Base-by-base conservation (phyloP, 2,797 vertebrate species). In the Sebastes itinus region DNA sequence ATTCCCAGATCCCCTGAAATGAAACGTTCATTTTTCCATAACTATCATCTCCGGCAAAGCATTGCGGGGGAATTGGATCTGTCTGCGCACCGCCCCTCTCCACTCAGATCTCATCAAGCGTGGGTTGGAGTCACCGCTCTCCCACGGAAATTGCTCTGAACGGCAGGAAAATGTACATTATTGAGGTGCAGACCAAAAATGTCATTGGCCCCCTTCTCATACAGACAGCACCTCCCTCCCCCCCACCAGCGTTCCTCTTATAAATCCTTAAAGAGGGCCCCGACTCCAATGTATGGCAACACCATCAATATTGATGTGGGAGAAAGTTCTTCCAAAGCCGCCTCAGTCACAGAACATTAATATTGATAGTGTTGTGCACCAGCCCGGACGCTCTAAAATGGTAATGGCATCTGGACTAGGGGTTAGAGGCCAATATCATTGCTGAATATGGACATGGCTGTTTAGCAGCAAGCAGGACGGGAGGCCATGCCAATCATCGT, bases 261-360 rank as follows among this genome's bases (percentile, higher is more conserved):
- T 96, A 94, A 96, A 96, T 95, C 84, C 92, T 95, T 96, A 94
- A 95, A 95, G 87, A 95, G 89, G 86, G 87, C 77, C 83, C 85
- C 20, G 83, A 90, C 90, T 93, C 80, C 86, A 90, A 95, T 94
- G 91, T 94, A 89, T 89, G 88, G 93, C 92, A 95, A 94, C 91
- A 93, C 85, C 92, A 95, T 96, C 92, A 96, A 96, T 96, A 96
- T 95, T 95, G 93, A 96, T 95, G 92, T 94, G 93, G 91, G 94
- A 95, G 94, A 95, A 95, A 94, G 94, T 95, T 95, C 90, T 77
- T 90, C 88, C 88, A 92, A 95, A 94, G 94, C 93, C 87, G 87
- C 91, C 93, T 93, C 93, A 92, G 94, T 93, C 91, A 83, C 92
- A 87, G 81, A 91, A 85, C 95, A 96, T 96, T 92, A 96, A 96